These are phyloP conservation scores for Neomorphus geoffroyi DNA, from an alignment of 2,797 vertebrate genomes.

Conservation along the genomic window DNA sequence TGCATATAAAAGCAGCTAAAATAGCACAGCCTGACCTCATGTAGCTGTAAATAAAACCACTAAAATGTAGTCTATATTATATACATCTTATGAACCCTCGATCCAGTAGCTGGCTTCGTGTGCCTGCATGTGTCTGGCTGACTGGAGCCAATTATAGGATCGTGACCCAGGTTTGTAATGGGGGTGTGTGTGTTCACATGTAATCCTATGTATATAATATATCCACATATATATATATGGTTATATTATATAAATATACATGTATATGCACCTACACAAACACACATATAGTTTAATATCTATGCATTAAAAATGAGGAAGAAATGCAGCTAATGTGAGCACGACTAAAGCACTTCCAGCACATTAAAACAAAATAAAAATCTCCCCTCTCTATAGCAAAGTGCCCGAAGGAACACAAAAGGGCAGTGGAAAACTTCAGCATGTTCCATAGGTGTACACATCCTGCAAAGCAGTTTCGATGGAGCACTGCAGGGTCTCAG, in stretches of 20 bases:
- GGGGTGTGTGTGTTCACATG: neutral
- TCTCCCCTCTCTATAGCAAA: neutral
- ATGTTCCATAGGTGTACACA: neutral
- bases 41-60: conserved; percentile 35
- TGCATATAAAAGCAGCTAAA: neutral
- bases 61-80: conserved; percentile 11
- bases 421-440: neutral
- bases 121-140: neutral
- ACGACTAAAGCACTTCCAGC: neutral
- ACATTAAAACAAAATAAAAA: neutral
- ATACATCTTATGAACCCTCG: neutral
- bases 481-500: neutral
- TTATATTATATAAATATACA: neutral
- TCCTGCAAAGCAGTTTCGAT: neutral
- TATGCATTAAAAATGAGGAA: neutral
- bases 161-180: neutral
- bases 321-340: neutral
- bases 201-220: neutral
- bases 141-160: neutral
- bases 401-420: neutral
- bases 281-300: neutral
- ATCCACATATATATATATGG: neutral
- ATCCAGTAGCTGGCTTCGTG: neutral
- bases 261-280: neutral
- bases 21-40: conserved; percentile 13